These are phyloP conservation scores for Thymelicus acteon DNA, from an alignment of 2,888 invertebrate genomes.

Conservation along the genomic window DNA sequence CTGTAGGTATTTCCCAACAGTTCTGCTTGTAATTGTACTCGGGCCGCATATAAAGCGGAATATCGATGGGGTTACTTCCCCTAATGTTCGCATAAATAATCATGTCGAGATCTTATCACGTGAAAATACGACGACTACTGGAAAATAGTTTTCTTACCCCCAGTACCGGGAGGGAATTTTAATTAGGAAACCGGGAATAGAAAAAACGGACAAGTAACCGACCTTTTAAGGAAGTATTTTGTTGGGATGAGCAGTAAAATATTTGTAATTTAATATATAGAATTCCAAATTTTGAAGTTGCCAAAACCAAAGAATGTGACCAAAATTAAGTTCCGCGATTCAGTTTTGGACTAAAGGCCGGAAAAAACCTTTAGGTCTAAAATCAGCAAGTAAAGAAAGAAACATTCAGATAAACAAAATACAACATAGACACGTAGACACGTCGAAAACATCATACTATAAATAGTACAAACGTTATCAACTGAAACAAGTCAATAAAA, in stretches of 20 bases:
- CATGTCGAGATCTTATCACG: constrained; percentile 80
- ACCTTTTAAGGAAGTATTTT: no score
- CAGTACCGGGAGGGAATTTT: constrained; percentile 62
- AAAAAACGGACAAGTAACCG: constrained; percentile 41
- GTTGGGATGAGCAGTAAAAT: no score
- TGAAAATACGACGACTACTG: constrained; percentile 76
- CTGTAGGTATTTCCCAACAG: constrained; percentile 37
- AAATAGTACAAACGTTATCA: neutral
- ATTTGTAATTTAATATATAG: no score
- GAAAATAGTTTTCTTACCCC: constrained; percentile 72
- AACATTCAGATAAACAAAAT: no score
- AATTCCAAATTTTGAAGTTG: no score
- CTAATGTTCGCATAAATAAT: constrained; percentile 81
- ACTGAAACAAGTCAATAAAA: neutral
- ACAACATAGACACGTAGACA: no score
- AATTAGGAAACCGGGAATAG: constrained; percentile 61
- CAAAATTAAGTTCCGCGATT: no score
- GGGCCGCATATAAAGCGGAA: constrained; percentile 72
- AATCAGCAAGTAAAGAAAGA: no score
- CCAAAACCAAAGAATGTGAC: no score
- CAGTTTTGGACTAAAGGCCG: no score
- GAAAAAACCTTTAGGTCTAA: no score
- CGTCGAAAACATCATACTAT: no score
- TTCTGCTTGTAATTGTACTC: constrained; percentile 55
- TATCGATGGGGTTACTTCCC: constrained; percentile 80